Conservation (phyloP, 2,797 vertebrate species). For the Spinus pinus region DNA sequence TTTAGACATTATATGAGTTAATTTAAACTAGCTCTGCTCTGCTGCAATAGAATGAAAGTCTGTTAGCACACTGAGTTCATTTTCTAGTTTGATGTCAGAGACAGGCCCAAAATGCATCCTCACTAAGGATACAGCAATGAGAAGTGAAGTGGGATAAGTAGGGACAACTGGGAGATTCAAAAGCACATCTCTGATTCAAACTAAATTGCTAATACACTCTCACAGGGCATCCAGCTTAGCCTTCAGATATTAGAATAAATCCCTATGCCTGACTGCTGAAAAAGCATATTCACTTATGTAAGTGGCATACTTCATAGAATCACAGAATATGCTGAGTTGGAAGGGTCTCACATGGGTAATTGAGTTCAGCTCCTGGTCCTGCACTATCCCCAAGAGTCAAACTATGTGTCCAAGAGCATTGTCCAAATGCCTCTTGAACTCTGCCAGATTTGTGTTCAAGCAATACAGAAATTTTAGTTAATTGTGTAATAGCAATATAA, state of each 20-base stretch:
- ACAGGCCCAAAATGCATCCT: background rate
- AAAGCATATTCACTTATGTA: background rate
- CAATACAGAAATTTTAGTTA: background rate
- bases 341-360: background rate
- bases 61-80: background rate
- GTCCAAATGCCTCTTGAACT: background rate
- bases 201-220: background rate
- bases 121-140: background rate
- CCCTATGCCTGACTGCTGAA: background rate
- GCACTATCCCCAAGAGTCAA: background rate
- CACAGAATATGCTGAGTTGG: background rate
- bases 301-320: background rate
- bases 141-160: background rate
- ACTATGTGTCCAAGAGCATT: background rate
- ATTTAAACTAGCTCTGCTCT: background rate
- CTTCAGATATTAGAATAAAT: background rate
- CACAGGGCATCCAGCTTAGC: background rate
- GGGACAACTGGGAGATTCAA: background rate
- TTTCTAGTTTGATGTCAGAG: background rate
- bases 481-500: background rate
- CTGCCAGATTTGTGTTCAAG: background rate
- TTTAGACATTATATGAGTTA: background rate
- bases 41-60: background rate
- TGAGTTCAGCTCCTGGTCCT: background rate
- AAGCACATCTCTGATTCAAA: background rate